Conservation (phyloP, 2,113 vertebrate species). For the Pelvicachromis taeniatus region DNA sequence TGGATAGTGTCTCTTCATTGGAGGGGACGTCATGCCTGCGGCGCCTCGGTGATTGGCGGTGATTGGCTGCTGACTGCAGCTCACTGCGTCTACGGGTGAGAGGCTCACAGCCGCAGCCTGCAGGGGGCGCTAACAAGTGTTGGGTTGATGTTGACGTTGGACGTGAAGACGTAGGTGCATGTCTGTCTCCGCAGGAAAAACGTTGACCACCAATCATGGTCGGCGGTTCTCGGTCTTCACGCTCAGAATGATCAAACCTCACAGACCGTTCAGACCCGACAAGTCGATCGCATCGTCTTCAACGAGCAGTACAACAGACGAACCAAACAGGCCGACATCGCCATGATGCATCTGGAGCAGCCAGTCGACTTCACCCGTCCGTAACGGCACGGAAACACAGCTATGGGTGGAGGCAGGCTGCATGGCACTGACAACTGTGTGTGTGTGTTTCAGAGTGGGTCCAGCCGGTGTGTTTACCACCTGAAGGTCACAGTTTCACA, state of each 20-base stretch:
- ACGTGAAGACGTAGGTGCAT: background rate
- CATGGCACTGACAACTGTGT: background rate
- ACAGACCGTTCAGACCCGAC: constrained; percentile 44
- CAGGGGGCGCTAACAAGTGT: background rate
- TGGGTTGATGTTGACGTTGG: background rate
- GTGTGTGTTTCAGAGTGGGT: constrained; percentile 73
- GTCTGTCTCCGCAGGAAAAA: constrained; percentile 75
- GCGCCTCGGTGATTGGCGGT: constrained; percentile 77
- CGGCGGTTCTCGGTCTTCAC: constrained; percentile 78
- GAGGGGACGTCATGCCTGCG: constrained; percentile 67
- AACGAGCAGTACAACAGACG: constrained; percentile 77
- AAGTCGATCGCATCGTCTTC: constrained; percentile 80
- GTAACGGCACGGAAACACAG: background rate
- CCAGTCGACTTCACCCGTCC: constrained; percentile 81
- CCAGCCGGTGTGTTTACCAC: constrained; percentile 86
- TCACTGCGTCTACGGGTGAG: constrained; percentile 90
- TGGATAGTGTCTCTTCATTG: constrained; percentile 84
- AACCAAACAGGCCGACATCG: constrained; percentile 84
- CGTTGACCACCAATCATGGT: constrained; percentile 75
- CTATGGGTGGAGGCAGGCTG: background rate
- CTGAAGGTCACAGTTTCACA: constrained; percentile 65
- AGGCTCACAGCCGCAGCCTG: background rate
- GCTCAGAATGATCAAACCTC: constrained; percentile 52
- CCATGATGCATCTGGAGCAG: constrained; percentile 82
- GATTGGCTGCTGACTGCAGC: constrained; percentile 90